These are phyloP conservation scores for Mola mola DNA, from an alignment of 2,113 vertebrate genomes.

Conservation along the genomic window DNA sequence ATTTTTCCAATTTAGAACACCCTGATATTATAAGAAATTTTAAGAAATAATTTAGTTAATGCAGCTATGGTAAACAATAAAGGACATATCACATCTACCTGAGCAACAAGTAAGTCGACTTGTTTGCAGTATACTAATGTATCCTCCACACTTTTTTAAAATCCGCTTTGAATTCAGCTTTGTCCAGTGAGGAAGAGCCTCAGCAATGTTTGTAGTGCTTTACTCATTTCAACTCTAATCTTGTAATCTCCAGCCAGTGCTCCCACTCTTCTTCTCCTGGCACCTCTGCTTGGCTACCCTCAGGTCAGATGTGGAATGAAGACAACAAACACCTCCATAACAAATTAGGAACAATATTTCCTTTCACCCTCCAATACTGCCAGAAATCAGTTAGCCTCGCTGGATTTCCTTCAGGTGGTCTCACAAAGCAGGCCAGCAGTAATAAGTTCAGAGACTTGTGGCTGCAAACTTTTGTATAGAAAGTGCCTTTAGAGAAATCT, in stretches of 20 bases:
- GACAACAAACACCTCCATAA: too few relatives aligned
- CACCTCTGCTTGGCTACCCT: too few relatives aligned
- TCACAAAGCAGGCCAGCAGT: conserved; percentile 14
- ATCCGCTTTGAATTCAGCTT: conserved; percentile 7
- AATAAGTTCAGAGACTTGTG: conserved; percentile 12
- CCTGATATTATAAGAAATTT: too few relatives aligned
- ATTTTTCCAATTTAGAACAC: too few relatives aligned
- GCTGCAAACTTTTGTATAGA: too few relatives aligned
- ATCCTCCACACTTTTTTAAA: conserved; percentile 15
- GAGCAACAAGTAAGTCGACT: conserved; percentile 4
- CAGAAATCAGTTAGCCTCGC: background rate
- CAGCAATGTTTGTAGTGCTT: conserved; percentile 8
- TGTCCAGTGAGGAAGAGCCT: conserved; percentile 17
- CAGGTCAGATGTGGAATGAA: too few relatives aligned
- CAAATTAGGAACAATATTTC: conserved; percentile 17
- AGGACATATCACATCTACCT: too few relatives aligned
- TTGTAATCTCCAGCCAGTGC: conserved; percentile 9
- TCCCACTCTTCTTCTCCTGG: too few relatives aligned
- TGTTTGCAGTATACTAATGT: background rate
- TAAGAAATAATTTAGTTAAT: too few relatives aligned
- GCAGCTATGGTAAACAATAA: too few relatives aligned
- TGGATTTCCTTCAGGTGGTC: conserved; percentile 22
- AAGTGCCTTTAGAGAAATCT: too few relatives aligned
- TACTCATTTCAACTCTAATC: conserved; percentile 1
- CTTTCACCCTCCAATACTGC: conserved; percentile 2